These are phyloP conservation scores for Halisarca cf. caerulea DNA, from an alignment of 37 sponge, comb jelly and placozoan species.

Conservation along the genomic window DNA sequence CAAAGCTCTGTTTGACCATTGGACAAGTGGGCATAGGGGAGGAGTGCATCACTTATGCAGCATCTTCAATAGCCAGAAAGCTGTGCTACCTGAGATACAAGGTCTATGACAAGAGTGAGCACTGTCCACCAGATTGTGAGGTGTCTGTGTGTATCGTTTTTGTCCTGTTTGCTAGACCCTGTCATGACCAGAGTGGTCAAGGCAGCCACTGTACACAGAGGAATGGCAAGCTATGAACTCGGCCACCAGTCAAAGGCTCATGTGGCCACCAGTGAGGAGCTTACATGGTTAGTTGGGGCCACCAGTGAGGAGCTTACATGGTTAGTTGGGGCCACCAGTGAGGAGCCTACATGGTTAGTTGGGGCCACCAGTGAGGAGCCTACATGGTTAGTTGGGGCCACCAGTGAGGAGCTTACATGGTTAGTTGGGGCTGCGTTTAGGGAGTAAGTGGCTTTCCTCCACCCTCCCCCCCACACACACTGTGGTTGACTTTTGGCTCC, in stretches of 20 bases:
- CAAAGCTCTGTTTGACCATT: constrained; percentile 17
- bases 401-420: too few species aligned
- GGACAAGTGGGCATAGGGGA: constrained; percentile 4
- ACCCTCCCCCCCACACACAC: too few species aligned
- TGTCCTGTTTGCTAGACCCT: not conserved
- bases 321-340: too few species aligned
- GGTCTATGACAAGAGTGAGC: constrained; percentile 62
- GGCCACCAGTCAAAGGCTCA: constrained; percentile 15
- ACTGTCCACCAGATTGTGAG: not conserved
- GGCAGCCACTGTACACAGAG: not conserved
- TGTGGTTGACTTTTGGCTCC: too few species aligned
- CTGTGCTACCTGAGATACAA: constrained; percentile 65
- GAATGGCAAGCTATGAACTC: constrained; percentile 33
- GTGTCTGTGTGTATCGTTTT: not conserved
- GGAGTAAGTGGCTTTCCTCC: too few species aligned
- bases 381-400: too few species aligned
- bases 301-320: too few species aligned
- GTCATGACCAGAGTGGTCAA: not conserved
- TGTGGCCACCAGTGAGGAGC: not conserved
- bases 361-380: too few species aligned
- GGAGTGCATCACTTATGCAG: not conserved
- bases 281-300: constrained; percentile 38
- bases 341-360: too few species aligned
- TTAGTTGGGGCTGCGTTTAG: too few species aligned
- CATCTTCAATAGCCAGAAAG: not conserved